Conservation (phyloP, 2,888 invertebrate genomes). For the Drymonia ruficornis region DNA sequence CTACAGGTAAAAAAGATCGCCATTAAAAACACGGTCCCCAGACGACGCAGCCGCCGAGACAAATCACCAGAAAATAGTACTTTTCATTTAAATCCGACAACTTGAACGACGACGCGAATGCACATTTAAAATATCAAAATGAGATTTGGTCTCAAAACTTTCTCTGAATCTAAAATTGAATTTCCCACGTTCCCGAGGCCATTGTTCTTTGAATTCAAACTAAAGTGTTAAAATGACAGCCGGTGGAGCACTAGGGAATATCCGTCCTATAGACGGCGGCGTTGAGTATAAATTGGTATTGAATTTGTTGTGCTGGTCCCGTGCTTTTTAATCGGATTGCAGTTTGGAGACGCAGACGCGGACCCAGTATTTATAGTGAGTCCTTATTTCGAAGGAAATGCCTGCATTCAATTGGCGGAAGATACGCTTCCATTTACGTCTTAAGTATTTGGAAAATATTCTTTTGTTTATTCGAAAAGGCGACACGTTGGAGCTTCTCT, state of each 20-base stretch:
- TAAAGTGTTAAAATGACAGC: slow-evolving; percentile 45
- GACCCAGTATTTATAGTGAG: slow-evolving; percentile 48
- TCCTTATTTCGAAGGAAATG: slow-evolving; percentile 32
- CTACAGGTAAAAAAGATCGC: too few species aligned
- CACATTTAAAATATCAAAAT: slow-evolving; percentile 62
- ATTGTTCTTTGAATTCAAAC: slow-evolving; percentile 53
- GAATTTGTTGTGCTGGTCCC: slow-evolving; percentile 17
- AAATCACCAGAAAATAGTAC: slow-evolving; percentile 28
- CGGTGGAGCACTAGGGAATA: slow-evolving; percentile 21
- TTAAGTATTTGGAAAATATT: too few species aligned
- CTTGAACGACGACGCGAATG: slow-evolving; percentile 40
- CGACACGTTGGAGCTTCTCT: too few species aligned
- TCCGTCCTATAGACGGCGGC: neutral
- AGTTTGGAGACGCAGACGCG: slow-evolving; percentile 33
- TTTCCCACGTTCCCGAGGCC: slow-evolving; percentile 49
- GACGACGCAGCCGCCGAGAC: slow-evolving; percentile 1
- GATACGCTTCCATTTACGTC: neutral
- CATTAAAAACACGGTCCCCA: too few species aligned
- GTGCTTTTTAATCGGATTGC: slow-evolving; percentile 56
- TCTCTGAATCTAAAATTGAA: slow-evolving; percentile 62
- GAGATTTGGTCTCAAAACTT: slow-evolving; percentile 56
- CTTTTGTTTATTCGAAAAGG: too few species aligned
- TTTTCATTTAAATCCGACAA: slow-evolving; percentile 42
- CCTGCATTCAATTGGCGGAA: neutral
- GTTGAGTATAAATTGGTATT: slow-evolving; percentile 26